Evolutionary conservation across 2,113 vertebrate species (phyloP), one percentile per base, ranked within the genome.

Genomic region (Murina feae): DNA sequence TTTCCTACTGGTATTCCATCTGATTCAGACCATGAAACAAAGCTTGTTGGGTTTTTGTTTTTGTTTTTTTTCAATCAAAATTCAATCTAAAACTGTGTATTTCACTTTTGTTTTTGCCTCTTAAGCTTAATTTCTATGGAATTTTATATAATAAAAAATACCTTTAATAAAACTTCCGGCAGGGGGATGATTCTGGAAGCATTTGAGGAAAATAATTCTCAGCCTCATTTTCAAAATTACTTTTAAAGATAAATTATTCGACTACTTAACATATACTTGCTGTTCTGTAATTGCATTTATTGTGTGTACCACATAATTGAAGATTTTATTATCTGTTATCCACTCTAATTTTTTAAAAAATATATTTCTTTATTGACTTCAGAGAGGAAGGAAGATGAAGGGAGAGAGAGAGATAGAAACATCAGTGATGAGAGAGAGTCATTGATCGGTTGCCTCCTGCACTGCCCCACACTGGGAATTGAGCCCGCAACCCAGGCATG

Each of bases 1-100:
- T 98, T 98, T 98, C 98, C 98, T 97, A 97, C 95, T 96, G 96
- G 92, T 93, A 58, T 93, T 97, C 96, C 97, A 94, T 95, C 96
- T 98, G 93, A 97, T 95, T 97, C 93, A 86, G 88, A 91, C 94
- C 0, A 0, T 84, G 91, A 97, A 97, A 97, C 94, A 97, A 98
- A 98, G 92, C 89, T 96, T 78, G 85, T 94, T 96, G 14, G n/a
- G 23, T 78, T 83, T 20, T 95, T 97, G 66, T 21, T 53, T 72
- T 25, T 78, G 78, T 84, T 80, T 20, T 53, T 78, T 85, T 84
- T 5, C 2, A 81, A 96, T 97, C 81, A 95, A 96, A 94, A 95
- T 94, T 39, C 87, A 79, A 16, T 94, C 95, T 96, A 72, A 2
- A 96, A 79, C 89, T 89, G 7, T 53, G 11, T 74, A 63, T 92